phyloP scores from a whole-genome alignment of 2,888 invertebrate genomes.

The Acronicta aceris region DNA sequence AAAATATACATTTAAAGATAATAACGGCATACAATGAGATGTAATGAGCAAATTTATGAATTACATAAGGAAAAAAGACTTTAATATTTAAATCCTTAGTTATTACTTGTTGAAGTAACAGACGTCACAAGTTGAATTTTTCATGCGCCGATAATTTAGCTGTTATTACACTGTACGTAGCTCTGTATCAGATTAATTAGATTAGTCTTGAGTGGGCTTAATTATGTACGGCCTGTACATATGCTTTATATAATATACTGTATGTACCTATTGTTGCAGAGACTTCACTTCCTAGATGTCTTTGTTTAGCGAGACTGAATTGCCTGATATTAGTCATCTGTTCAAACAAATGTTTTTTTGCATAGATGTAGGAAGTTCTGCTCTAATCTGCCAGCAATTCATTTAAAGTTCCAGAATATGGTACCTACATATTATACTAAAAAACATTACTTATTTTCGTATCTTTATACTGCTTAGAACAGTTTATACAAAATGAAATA shows the following conservation, averaged over 20 bases:
- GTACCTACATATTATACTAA: background rate
- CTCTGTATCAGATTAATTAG: slow-evolving; percentile 15
- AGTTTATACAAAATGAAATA: slow-evolving; percentile 3
- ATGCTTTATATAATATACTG: slow-evolving; percentile 2
- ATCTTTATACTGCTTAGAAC: background rate
- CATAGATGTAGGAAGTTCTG: too few relatives aligned
- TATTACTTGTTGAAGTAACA: slow-evolving; percentile 9
- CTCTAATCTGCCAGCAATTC: background rate
- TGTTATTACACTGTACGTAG: slow-evolving; percentile 2
- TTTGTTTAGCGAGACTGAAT: background rate
- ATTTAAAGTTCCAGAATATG: background rate
- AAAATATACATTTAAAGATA: background rate
- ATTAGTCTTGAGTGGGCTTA: background rate
- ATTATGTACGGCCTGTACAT: background rate
- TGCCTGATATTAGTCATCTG: too few relatives aligned
- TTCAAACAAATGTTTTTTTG: too few relatives aligned
- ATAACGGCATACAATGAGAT: background rate
- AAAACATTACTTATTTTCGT: background rate
- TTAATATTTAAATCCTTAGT: background rate
- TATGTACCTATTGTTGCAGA: background rate
- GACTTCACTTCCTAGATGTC: background rate
- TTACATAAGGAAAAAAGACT: background rate
- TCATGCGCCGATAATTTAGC: slow-evolving; percentile 15
- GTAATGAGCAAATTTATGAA: background rate
- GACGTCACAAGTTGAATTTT: slow-evolving; percentile 6